These are phyloP conservation scores for Xiphias gladius DNA, from an alignment of 2,113 vertebrate species.

Conservation along the genomic window DNA sequence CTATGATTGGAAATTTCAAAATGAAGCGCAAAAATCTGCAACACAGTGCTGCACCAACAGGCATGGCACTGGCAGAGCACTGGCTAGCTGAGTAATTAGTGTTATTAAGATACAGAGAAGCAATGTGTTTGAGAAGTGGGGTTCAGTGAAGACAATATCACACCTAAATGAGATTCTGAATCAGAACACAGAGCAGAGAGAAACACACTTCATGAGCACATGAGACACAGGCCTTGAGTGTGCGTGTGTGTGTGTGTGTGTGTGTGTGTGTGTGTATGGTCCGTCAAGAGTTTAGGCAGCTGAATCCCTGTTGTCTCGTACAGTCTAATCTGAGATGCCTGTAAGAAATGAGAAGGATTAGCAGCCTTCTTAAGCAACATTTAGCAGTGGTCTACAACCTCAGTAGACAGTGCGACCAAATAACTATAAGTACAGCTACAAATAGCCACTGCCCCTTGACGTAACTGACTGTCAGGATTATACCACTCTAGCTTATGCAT, in stretches of 20 bases:
- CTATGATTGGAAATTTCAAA: conserved; percentile 25
- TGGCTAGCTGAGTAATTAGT: conserved; percentile 1
- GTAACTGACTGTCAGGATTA: conserved; percentile 63
- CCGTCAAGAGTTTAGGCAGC: conserved; percentile 38
- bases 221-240: background rate
- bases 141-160: background rate
- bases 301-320: conserved; percentile 42
- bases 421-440: conserved; percentile 70
- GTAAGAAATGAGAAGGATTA: conserved; percentile 75
- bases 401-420: conserved; percentile 52
- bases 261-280: conserved; percentile 5
- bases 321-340: conserved; percentile 67
- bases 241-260: conserved; percentile 1
- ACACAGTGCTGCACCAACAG: background rate
- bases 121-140: conserved; percentile 1
- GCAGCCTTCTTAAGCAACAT: conserved; percentile 59
- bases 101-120: background rate
- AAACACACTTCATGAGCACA: background rate
- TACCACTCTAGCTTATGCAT: conserved; percentile 17
- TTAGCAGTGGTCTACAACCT: conserved; percentile 61
- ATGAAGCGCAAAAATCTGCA: conserved; percentile 23
- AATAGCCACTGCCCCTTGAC: conserved; percentile 69
- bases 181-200: conserved; percentile 13
- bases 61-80: background rate
- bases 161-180: background rate